phyloP scores from a whole-genome alignment of 1,140 invertebrate genomes.

The Aculops lycopersici region DNA sequence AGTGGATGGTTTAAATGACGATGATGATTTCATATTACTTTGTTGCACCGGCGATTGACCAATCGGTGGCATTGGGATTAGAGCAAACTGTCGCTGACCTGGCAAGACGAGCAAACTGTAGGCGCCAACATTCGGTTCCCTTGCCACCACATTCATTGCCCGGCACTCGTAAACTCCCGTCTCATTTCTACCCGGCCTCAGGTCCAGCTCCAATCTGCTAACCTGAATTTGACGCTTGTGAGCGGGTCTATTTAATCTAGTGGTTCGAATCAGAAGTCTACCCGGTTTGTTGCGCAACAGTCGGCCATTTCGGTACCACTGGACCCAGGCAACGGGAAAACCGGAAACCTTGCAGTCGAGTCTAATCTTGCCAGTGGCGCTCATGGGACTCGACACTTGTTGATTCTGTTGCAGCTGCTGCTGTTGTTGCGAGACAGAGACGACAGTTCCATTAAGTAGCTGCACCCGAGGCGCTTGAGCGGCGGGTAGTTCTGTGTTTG shows the following conservation, averaged over 20 bases:
- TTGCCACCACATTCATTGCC: conserved; percentile 10
- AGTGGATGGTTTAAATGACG: too few relatives aligned
- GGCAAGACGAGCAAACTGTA: conserved; percentile 5
- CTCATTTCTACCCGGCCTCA: conserved; percentile 3
- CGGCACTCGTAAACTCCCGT: conserved; percentile 11
- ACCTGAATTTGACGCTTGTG: neutral
- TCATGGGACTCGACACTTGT: neutral
- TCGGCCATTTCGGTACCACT: conserved; percentile 11
- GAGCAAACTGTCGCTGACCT: too few relatives aligned
- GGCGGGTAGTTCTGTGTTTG: too few relatives aligned
- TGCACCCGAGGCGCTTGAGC: too few relatives aligned
- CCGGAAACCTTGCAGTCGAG: conserved; percentile 9
- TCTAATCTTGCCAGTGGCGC: conserved; percentile 3
- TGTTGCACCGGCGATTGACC: too few relatives aligned
- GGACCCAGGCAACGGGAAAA: conserved; percentile 11
- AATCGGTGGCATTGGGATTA: too few relatives aligned
- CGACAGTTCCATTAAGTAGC: too few relatives aligned
- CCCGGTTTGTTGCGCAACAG: conserved; percentile 6
- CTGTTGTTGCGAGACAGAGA: too few relatives aligned
- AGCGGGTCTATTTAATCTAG: conserved; percentile 2
- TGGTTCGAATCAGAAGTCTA: conserved; percentile 7
- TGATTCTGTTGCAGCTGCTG: neutral
- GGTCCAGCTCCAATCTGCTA: conserved; percentile 7
- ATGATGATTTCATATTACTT: too few relatives aligned
- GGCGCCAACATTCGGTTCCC: conserved; percentile 4